These are phyloP conservation scores for Pristiophorus japonicus DNA, from an alignment of 2,113 vertebrate genomes.

Conservation along the genomic window DNA sequence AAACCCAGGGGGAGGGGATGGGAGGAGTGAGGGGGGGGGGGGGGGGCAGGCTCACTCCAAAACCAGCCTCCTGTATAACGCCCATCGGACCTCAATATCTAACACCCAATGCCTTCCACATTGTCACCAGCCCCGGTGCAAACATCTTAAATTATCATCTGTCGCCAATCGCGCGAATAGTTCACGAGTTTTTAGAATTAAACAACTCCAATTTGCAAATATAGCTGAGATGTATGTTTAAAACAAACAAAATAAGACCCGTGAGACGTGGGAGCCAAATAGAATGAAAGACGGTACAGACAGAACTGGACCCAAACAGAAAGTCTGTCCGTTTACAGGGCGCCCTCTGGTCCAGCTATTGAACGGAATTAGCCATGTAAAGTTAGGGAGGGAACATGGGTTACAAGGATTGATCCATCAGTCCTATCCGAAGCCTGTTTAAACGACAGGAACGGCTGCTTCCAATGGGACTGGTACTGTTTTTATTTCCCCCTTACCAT, in stretches of 20 bases:
- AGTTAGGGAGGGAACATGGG: neutral
- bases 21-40: neutral
- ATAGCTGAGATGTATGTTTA: neutral
- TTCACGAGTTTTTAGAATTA: neutral
- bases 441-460: neutral
- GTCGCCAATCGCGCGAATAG: neutral
- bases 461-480: neutral
- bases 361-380: neutral
- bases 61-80: constrained; percentile 7
- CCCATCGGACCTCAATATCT: neutral
- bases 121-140: neutral
- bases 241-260: neutral
- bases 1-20: constrained; percentile 9
- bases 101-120: neutral
- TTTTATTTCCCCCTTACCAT: neutral
- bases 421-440: neutral
- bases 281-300: neutral
- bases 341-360: neutral
- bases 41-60: neutral
- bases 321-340: neutral
- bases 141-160: neutral
- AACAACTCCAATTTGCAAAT: neutral
- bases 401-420: neutral
- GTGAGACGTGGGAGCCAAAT: neutral
- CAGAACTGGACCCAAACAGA: neutral